Conservation (phyloP, 1,140 invertebrate genomes). For the Achatina immaculata region DNA sequence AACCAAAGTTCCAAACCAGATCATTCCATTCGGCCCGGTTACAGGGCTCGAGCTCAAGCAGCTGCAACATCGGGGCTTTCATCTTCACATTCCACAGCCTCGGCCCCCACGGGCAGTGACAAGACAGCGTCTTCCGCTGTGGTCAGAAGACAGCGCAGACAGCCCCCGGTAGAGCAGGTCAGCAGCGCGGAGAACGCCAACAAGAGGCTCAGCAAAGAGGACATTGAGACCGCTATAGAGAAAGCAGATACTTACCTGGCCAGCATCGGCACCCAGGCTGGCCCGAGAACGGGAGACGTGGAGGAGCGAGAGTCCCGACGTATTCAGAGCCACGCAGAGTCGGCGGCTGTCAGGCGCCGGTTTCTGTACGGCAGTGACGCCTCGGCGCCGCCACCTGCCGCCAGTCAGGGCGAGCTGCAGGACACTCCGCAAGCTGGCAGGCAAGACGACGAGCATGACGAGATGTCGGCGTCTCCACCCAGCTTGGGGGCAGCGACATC, state of each 20-base stretch:
- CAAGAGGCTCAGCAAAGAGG: slow-evolving; percentile 56
- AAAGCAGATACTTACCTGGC: slow-evolving; percentile 60
- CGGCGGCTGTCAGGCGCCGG: slow-evolving; percentile 5
- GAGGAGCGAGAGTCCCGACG: neutral
- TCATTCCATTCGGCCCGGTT: slow-evolving; percentile 36
- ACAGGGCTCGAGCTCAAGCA: neutral
- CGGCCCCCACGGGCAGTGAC: neutral
- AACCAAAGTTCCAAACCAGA: slow-evolving; percentile 37
- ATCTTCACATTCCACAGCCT: slow-evolving; percentile 36
- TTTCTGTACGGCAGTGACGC: slow-evolving; percentile 28
- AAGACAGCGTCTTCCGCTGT: slow-evolving; percentile 6
- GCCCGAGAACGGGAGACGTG: neutral
- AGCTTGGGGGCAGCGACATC: neutral
- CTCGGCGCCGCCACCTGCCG: neutral
- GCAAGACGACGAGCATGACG: neutral
- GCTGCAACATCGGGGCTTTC: slow-evolving; percentile 30
- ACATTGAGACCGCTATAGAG: slow-evolving; percentile 60
- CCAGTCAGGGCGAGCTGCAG: neutral
- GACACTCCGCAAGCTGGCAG: neutral
- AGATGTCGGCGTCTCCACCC: neutral
- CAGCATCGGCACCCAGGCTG: slow-evolving; percentile 22
- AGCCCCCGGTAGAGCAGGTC: neutral
- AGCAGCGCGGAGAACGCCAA: neutral
- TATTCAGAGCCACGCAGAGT: neutral
- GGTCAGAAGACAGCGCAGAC: slow-evolving; percentile 32